Conservation (phyloP, 2,888 invertebrate species). For the Drosophila algonquin region DNA sequence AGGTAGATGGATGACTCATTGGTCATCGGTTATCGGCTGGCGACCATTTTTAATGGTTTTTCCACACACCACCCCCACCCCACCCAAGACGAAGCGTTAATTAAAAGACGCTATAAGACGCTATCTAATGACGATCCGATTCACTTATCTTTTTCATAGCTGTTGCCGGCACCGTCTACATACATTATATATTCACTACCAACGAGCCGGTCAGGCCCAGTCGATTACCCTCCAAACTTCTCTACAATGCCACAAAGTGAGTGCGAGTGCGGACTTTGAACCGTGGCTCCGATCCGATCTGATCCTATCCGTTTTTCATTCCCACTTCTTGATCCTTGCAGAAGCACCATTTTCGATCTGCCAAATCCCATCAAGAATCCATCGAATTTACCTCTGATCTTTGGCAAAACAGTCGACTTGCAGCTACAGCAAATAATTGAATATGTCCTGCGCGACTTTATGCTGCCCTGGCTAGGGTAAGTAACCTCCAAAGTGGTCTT, state of each 20-base stretch:
- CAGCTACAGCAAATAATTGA: slow-evolving; percentile 93
- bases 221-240: slow-evolving; percentile 80
- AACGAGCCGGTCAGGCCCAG: slow-evolving; percentile 79
- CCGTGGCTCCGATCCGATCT: neutral
- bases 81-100: slow-evolving; percentile 38
- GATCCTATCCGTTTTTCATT: neutral
- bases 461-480: slow-evolving; percentile 89
- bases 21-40: neutral
- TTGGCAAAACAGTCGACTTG: slow-evolving; percentile 92
- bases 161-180: slow-evolving; percentile 82
- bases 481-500: slow-evolving; percentile 19
- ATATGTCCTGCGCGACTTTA: slow-evolving; percentile 91
- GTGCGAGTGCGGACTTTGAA: slow-evolving; percentile 56
- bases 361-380: slow-evolving; percentile 84
- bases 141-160: slow-evolving; percentile 64
- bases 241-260: slow-evolving; percentile 84
- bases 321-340: slow-evolving; percentile 39
- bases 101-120: slow-evolving; percentile 51
- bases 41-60: neutral
- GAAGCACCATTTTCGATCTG: slow-evolving; percentile 83
- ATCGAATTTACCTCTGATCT: slow-evolving; percentile 89
- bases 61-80: neutral
- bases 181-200: slow-evolving; percentile 82
- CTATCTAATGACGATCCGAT: slow-evolving; percentile 11
- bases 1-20: slow-evolving; percentile 19